Percentiles rank a stretch among this genome's conserved stretches.
phyloP scores from a whole-genome alignment of 2,113 vertebrate species.

The Blennius ocellaris region DNA sequence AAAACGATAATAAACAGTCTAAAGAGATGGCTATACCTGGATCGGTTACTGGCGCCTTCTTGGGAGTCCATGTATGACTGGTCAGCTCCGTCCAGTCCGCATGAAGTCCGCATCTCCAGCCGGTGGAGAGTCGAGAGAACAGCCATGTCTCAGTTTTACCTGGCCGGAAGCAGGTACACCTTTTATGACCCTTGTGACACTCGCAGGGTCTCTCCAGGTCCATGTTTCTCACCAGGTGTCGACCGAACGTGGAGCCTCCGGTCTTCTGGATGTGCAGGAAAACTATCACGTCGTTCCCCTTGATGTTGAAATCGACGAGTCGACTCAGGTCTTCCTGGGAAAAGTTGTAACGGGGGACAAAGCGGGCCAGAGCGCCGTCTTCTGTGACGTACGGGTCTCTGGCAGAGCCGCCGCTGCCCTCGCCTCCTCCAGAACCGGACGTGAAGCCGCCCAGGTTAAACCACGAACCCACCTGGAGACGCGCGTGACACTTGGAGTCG shows the following conservation, averaged over 20 bases:
- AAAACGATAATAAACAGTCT: too few species aligned
- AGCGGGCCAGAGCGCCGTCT: constrained; percentile 90
- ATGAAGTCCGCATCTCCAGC: constrained; percentile 89
- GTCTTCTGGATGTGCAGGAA: constrained; percentile 90
- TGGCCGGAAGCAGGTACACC: constrained; percentile 94
- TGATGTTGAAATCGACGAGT: constrained; percentile 91
- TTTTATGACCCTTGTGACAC: constrained; percentile 96
- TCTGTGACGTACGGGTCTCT: constrained; percentile 93
- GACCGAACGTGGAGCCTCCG: constrained; percentile 91
- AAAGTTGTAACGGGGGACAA: constrained; percentile 93
- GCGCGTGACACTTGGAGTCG: constrained; percentile 90
- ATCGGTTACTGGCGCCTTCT: constrained; percentile 77
- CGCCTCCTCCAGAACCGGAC: constrained; percentile 39
- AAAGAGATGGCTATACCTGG: constrained; percentile 80
- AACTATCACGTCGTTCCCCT: constrained; percentile 92
- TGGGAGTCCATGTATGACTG: constrained; percentile 87
- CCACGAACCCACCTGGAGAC: constrained; percentile 83
- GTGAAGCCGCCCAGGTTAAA: constrained; percentile 50
- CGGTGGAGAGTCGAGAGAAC: constrained; percentile 89
- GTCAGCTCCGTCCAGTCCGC: constrained; percentile 89
- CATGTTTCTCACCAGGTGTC: constrained; percentile 94
- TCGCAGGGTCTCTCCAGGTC: constrained; percentile 96
- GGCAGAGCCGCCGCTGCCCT: constrained; percentile 43
- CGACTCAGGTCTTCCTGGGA: constrained; percentile 86
- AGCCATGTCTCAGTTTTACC: constrained; percentile 97